phyloP scores from a whole-genome alignment of 2,113 vertebrate genomes.

The Sander lucioperca region DNA sequence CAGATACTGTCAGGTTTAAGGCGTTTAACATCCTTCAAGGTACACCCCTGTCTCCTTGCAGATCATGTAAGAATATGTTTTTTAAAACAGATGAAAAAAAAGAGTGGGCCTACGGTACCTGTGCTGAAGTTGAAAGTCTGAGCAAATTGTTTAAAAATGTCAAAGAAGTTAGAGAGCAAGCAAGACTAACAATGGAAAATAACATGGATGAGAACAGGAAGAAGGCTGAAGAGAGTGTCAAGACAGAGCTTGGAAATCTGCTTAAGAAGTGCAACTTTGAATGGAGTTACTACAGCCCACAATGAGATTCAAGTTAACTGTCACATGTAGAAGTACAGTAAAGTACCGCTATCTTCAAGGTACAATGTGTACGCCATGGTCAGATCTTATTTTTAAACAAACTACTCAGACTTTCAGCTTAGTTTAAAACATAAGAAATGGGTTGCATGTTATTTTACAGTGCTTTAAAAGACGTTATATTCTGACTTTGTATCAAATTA shows the following conservation, averaged over 20 bases:
- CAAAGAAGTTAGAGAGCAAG: rapidly evolving
- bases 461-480: too few relatives aligned
- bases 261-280: rapidly evolving
- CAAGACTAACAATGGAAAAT: rapidly evolving
- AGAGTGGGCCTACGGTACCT: slow-evolving; percentile 1
- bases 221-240: rapidly evolving
- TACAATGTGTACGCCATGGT: too few relatives aligned
- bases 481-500: too few relatives aligned
- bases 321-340: too few relatives aligned
- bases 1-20: not conserved
- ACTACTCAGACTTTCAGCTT: too few relatives aligned
- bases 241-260: not conserved
- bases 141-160: slow-evolving; percentile 45
- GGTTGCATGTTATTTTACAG: too few relatives aligned
- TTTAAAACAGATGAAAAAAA: rapidly evolving
- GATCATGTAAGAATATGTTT: slow-evolving; percentile 24
- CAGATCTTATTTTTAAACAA: too few relatives aligned
- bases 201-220: not conserved
- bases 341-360: too few relatives aligned
- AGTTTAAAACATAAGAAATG: too few relatives aligned
- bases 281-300: not conserved
- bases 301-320: too few relatives aligned
- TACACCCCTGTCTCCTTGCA: rapidly evolving
- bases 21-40: not conserved
- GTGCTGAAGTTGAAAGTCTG: slow-evolving; percentile 52